phyloP scores from a whole-genome alignment of 2,888 invertebrate species.

The Oeneis ivallda region DNA sequence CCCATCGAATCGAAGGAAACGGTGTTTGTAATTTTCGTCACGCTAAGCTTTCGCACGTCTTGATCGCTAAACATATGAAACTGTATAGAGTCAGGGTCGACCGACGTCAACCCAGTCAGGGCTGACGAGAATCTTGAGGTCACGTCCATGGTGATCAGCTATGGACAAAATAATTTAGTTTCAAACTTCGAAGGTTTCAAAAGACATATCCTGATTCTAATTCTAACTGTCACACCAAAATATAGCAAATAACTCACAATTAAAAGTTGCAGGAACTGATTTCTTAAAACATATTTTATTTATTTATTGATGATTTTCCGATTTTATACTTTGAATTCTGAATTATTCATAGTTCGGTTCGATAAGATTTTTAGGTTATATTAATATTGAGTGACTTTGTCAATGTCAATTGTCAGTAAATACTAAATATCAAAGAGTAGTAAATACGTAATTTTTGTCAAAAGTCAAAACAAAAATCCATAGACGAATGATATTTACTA shows the following conservation, averaged over 20 bases:
- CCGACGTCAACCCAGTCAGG: slow-evolving; percentile 57
- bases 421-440: too few species aligned
- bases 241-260: neutral
- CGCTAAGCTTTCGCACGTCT: slow-evolving; percentile 90
- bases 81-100: slow-evolving; percentile 70
- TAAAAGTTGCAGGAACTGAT: neutral
- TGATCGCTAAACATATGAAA: slow-evolving; percentile 89
- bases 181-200: too few species aligned
- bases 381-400: too few species aligned
- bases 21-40: slow-evolving; percentile 89
- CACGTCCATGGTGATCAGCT: slow-evolving; percentile 54
- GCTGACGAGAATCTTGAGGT: slow-evolving; percentile 57
- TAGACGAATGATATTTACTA: too few species aligned
- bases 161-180: slow-evolving; percentile 10
- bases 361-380: too few species aligned
- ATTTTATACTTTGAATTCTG: neutral
- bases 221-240: too few species aligned
- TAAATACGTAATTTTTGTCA: too few species aligned
- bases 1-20: slow-evolving; percentile 91
- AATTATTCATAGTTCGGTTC: too few species aligned
- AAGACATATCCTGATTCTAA: neutral
- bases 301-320: neutral
- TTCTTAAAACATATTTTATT: neutral
- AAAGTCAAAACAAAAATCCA: too few species aligned
- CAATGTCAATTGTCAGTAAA: too few species aligned